These are phyloP conservation scores for Coryphaenoides rupestris DNA, from an alignment of 2,113 vertebrate genomes.

Conservation along the genomic window DNA sequence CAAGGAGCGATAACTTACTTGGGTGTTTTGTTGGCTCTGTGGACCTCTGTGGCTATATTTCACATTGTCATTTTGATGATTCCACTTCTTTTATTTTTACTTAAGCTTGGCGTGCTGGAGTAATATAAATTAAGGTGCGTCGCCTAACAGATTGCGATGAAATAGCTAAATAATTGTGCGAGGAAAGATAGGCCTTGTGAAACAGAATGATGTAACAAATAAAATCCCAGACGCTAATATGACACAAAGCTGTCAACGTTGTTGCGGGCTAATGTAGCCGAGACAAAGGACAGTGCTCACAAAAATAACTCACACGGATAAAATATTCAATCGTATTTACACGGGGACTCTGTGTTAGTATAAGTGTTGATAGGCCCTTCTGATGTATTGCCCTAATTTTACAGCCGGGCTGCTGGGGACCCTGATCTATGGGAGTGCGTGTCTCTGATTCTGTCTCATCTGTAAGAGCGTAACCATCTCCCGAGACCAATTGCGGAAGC, in stretches of 20 bases:
- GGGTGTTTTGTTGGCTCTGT: background rate
- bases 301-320: background rate
- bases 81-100: conserved; percentile 53
- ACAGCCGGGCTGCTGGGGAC: conserved; percentile 34
- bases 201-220: conserved; percentile 57
- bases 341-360: conserved; percentile 56
- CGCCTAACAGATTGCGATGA: conserved; percentile 46
- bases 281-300: conserved; percentile 36
- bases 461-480: conserved; percentile 49
- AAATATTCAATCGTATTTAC: conserved; percentile 50
- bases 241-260: conserved; percentile 45
- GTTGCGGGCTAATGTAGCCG: conserved; percentile 43
- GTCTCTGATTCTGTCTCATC: conserved; percentile 54
- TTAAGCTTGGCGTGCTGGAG: conserved; percentile 52
- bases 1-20: background rate
- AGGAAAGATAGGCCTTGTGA: conserved; percentile 33
- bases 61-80: conserved; percentile 61
- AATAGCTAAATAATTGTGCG: conserved; percentile 37
- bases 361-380: conserved; percentile 55
- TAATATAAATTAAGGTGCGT: conserved; percentile 58
- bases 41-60: conserved; percentile 55
- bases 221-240: conserved; percentile 60
- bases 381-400: conserved; percentile 66
- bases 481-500: conserved; percentile 60
- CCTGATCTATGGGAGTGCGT: conserved; percentile 49